Conservation (phyloP, 2,888 invertebrate genomes). For the Eristalis pertinax region DNA sequence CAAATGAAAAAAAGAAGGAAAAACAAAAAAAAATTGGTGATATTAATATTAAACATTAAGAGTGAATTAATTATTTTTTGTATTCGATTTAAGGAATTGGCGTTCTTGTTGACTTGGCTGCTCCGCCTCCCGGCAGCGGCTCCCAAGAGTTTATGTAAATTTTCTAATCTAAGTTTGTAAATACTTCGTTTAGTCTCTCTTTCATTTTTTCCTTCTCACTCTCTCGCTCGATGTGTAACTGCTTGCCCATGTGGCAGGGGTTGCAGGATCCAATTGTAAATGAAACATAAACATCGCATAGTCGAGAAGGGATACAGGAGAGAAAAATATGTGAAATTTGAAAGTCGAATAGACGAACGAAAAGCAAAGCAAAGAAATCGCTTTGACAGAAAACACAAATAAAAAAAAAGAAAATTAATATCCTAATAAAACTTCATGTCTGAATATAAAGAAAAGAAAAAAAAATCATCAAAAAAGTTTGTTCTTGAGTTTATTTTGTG, state of each 20-base stretch:
- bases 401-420: slow-evolving; percentile 27
- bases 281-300: neutral
- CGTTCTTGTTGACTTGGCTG: slow-evolving; percentile 4
- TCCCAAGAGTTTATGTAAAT: slow-evolving; percentile 20
- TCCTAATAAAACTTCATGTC: slow-evolving; percentile 59
- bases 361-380: neutral
- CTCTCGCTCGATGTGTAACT: neutral
- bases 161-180: slow-evolving; percentile 23
- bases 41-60: slow-evolving; percentile 34
- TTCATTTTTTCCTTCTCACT: neutral
- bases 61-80: slow-evolving; percentile 33
- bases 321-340: neutral
- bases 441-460: slow-evolving; percentile 27
- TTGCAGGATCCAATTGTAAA: slow-evolving; percentile 17
- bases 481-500: slow-evolving; percentile 2
- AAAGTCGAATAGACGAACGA: neutral
- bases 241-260: neutral
- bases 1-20: neutral
- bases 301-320: neutral
- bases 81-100: slow-evolving; percentile 23
- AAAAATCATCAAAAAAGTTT: slow-evolving; percentile 24
- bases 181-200: slow-evolving; percentile 3
- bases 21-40: slow-evolving; percentile 36
- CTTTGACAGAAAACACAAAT: slow-evolving; percentile 12
- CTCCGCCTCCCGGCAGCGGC: neutral